Evolutionary conservation across 2,797 vertebrate genomes (phyloP), one percentile per base, ranked within the genome.

Genomic region (Cryptoblepharus egeriae): DNA sequence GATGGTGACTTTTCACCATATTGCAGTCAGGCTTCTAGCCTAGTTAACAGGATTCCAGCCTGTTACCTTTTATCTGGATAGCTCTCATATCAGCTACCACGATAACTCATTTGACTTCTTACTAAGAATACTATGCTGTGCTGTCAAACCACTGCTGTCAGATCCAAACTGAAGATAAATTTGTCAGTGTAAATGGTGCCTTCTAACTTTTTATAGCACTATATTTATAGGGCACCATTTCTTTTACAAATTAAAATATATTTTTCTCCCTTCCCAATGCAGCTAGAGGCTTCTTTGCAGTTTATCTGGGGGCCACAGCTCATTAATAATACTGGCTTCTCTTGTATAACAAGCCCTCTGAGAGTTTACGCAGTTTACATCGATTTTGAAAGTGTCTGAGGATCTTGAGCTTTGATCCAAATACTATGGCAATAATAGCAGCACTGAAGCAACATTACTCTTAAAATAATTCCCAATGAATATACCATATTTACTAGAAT

Each of bases 361-460:
- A 42, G 37, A n/a, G 89, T 28, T n/a, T 24, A 67, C 83, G 52
- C 22, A 87, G 65, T 85, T 87, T 87, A 4, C 80, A 87, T 70
- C 67, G 3, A 42, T 83, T 90, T 88, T 2, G 83, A 77, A 15
- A 87, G 20, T 69, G 70, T 35, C 80, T 52, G 67, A 18, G 64
- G 24, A 64, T 30, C 16, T 88, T 71, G 81, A 24, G 6, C 28
- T 73, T 3, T 32, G 39, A n/a, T 42, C 0, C 2, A 18, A 60
- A 82, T 1, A 70, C 6, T 71, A 77, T 11, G 28, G 37, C 2
- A 78, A 67, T 45, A 75, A 57, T 2, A 83, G 65, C 1, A 76
- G 76, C 1, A 8, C 1, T 52, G 20, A 82, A 67, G 6, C 15
- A 81, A 18, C 45, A 4, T 58, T 79, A 28, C 4, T 0, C 58